These are phyloP conservation scores for Ganaspis sp. DNA, from an alignment of 1,140 invertebrate genomes.

Conservation along the genomic window DNA sequence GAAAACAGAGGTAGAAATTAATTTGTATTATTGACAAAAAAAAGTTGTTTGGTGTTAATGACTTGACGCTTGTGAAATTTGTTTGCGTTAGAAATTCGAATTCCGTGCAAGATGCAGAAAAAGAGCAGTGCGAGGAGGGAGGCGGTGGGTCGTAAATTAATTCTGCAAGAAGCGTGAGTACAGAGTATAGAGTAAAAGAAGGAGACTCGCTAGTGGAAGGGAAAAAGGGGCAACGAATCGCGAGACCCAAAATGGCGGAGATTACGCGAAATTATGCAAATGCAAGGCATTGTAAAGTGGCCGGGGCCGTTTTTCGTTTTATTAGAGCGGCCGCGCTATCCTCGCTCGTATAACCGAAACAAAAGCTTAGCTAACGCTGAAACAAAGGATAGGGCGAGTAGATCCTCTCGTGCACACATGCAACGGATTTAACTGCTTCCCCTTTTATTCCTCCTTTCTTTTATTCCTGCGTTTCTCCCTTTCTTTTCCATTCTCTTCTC, in stretches of 20 bases:
- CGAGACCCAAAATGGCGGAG: slow-evolving; percentile 72
- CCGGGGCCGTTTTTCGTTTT: slow-evolving; percentile 73
- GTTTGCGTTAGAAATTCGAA: background rate
- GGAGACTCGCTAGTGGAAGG: slow-evolving; percentile 4
- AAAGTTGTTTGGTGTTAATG: too few relatives aligned
- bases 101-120: slow-evolving; percentile 4
- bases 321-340: slow-evolving; percentile 68
- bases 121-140: slow-evolving; percentile 11
- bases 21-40: too few relatives aligned
- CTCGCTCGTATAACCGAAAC: slow-evolving; percentile 74
- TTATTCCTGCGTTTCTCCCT: slow-evolving; percentile 63
- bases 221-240: slow-evolving; percentile 50
- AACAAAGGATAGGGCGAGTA: slow-evolving; percentile 71
- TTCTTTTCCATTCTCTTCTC: slow-evolving; percentile 51
- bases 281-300: slow-evolving; percentile 72
- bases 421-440: slow-evolving; percentile 76
- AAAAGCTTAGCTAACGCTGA: slow-evolving; percentile 74
- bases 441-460: slow-evolving; percentile 74
- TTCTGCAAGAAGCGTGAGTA: slow-evolving; percentile 48
- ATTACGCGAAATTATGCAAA: slow-evolving; percentile 77
- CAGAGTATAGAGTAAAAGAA: slow-evolving; percentile 46
- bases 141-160: slow-evolving; percentile 49
- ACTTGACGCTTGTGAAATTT: background rate
- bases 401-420: slow-evolving; percentile 72
- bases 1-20: too few relatives aligned